Base-by-base conservation (phyloP, 2,113 vertebrate genomes). In the Otus sunia region DNA sequence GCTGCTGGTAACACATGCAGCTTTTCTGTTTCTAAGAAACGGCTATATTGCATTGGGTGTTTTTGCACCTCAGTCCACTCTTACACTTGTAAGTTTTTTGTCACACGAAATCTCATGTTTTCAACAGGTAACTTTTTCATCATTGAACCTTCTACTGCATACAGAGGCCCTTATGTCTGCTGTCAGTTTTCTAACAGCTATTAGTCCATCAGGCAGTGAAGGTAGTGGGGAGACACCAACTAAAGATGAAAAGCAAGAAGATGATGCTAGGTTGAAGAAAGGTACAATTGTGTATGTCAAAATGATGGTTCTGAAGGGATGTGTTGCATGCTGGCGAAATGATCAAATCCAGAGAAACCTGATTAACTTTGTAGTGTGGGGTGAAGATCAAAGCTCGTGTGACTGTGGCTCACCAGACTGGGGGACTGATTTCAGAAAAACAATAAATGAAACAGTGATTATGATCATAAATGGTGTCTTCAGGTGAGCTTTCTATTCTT, bases 41-140 rank as follows among this genome's bases (percentile, higher is more conserved):
- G 15, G 6, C 29, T 69, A 6, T 27, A 45, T 66, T 87, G 14
- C 12, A 9, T 23, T 53, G 72, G 12, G 17, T 91, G 6, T 27
- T 86, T 55, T 91, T 67, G 17, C 20, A 45, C 9, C 21, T 92
- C 29, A 27, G 10, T 93, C 62, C 17, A 47, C 37, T 62, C 26
- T 52, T 29, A 7, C 3, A 56, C 23, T 34, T 86, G 0, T 30
- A 34, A 41, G 5, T 69, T n/a, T 45, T 64, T 79, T 52, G 8
- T 93, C 19, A 64, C 1, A 4, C 10, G 14, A n/a, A 64, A 2
- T 79, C 21, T 85, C 7, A 3, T 76, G 26, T 82, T 95, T 74
- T 87, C 68, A 68, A 92, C 97, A 99, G 99, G 99, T 99, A 88
- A 97, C 98, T 47, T 99, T 99, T 96, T 99, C 99, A 19, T 99